These are phyloP conservation scores for Agraylea sexmaculata DNA, from an alignment of 1,140 invertebrate genomes.

Conservation along the genomic window DNA sequence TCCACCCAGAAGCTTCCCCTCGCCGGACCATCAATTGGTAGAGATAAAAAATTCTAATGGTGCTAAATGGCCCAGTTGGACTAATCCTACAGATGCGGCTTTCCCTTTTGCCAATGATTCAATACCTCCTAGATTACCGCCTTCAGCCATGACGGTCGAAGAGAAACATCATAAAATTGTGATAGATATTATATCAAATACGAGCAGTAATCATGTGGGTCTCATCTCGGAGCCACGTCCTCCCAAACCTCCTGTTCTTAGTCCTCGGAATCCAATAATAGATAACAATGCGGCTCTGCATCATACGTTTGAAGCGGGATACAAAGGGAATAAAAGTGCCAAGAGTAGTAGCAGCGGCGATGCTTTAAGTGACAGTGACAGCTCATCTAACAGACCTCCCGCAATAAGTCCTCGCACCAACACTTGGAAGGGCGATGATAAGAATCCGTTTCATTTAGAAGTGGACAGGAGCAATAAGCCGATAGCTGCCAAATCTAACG, in stretches of 20 bases:
- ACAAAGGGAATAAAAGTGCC: background rate
- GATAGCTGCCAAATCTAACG: constrained; percentile 9
- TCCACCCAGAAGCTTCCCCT: constrained; percentile 12
- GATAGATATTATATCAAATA: constrained; percentile 16
- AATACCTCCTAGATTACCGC: constrained; percentile 30
- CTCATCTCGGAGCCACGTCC: constrained; percentile 17
- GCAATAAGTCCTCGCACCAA: constrained; percentile 24
- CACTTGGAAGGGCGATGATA: constrained; percentile 16
- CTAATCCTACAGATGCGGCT: constrained; percentile 16
- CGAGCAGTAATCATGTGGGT: constrained; percentile 6
- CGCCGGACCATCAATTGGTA: constrained; percentile 19
- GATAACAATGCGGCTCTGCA: constrained; percentile 25
- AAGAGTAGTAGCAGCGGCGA: constrained; percentile 7
- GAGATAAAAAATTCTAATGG: constrained; percentile 18
- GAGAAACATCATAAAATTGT: constrained; percentile 19
- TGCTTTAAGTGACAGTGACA: background rate
- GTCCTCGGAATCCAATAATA: constrained; percentile 31
- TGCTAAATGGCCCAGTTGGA: constrained; percentile 29
- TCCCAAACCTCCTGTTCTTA: constrained; percentile 23
- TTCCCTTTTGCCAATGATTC: constrained; percentile 20
- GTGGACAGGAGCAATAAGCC: constrained; percentile 17
- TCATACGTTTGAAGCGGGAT: background rate
- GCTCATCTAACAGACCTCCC: constrained; percentile 7
- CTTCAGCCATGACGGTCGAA: constrained; percentile 21
- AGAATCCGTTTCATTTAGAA: constrained; percentile 15